Conservation (phyloP, 2,797 vertebrate species). For the Muraenolepis orangiensis region DNA sequence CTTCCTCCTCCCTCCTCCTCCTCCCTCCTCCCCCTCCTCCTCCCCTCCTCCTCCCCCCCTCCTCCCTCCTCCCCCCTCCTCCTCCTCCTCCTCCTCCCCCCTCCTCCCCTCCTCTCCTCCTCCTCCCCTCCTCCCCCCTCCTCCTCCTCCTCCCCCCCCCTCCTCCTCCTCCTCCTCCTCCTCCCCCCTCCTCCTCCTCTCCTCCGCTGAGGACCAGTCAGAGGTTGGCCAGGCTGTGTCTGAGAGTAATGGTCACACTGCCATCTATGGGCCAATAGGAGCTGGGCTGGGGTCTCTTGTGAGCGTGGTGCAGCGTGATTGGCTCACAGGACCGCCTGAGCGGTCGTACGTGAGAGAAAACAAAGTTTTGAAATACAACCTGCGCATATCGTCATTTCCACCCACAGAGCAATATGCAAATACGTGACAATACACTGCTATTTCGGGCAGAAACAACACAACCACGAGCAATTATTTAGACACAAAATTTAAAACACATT, state of each 20-base stretch:
- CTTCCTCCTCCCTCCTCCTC: too few relatives aligned
- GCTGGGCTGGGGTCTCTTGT: not conserved
- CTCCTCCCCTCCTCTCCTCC: slow-evolving; percentile 4
- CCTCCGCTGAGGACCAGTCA: too few relatives aligned
- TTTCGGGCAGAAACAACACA: too few relatives aligned
- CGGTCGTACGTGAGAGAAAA: too few relatives aligned
- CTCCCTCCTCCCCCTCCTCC: too few relatives aligned
- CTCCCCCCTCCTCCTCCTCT: too few relatives aligned
- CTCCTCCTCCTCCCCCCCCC: not conserved
- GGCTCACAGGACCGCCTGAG: not conserved
- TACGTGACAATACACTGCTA: too few relatives aligned
- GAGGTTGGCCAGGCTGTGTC: slow-evolving; percentile 5
- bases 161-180: slow-evolving; percentile 11
- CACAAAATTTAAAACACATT: not conserved
- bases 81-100: too few relatives aligned
- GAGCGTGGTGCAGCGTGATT: not conserved
- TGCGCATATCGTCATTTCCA: not conserved
- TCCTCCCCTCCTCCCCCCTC: not conserved
- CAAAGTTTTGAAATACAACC: not conserved
- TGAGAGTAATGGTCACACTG: slow-evolving; percentile 50
- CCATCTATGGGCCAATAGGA: slow-evolving; percentile 52
- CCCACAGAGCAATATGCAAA: not conserved
- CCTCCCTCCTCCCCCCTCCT: too few relatives aligned
- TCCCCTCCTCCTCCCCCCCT: too few relatives aligned
- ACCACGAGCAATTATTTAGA: too few relatives aligned